Base-by-base conservation (phyloP, 2,888 invertebrate species). In the Euplexia lucipara region DNA sequence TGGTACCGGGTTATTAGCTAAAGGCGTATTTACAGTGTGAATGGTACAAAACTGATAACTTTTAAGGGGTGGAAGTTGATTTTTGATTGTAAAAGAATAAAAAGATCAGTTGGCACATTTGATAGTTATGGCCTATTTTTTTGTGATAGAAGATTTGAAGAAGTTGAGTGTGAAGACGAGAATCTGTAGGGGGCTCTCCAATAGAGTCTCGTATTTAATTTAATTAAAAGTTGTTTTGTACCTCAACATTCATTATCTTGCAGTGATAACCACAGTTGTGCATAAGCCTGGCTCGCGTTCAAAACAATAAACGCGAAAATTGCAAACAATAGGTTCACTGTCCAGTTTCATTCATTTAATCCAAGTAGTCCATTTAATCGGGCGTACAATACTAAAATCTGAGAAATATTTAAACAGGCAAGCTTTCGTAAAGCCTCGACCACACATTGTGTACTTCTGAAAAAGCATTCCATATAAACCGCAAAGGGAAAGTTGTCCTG, bases 401-500 rank as follows among this genome's bases (percentile, higher is more conserved):
- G 69, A 49, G 78, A 65, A 73, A 78, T 79, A 70, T 81, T 77
- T 69, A 77, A 81, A 60, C 61, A 32, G 41, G 48, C 58, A 37
- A 45, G 69, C 74, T 66, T 54, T 63, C 78, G 70, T 71, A 71
- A 81, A 79, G 70, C 75, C 69, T 61, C 61, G 64, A 71, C 72
- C 71, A 65, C 74, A 64, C 32, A 67, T 63, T 72, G 70, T 64
- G 61, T 78, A 75, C 69, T 69, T 79, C 79, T 82, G 83, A 75
- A 83, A 83, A 86, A 83, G 83, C 86, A 86, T 86, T 81, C 83
- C 83, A 77, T 76, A 71, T 77, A 78, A 64, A 80, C 85, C 88
- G 88, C 91, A 91, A 90, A 92, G 92, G 85, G 87, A 87, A 86
- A 87, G 87, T 87, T 87, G 75, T 75, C 72, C 75, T 79, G 83